Evolutionary conservation across 2,888 invertebrate species (phyloP).

Genomic region (Morinoia aosen): DNA sequence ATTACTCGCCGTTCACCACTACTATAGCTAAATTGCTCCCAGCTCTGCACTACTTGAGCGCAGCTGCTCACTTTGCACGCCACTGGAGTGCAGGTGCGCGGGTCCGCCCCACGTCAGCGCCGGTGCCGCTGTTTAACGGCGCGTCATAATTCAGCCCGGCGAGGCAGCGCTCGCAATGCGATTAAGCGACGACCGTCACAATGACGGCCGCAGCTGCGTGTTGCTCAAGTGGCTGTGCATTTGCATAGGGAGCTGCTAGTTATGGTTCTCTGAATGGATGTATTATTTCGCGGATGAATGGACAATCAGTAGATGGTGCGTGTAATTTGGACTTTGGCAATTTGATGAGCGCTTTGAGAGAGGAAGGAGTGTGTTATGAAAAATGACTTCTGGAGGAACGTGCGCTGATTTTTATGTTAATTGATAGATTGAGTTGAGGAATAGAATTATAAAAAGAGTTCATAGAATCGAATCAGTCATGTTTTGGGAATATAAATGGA

Average conservation of each 20-base stretch:
- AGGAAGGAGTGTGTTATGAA: background rate
- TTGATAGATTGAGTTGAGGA: background rate
- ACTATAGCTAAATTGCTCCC: background rate
- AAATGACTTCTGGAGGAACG: background rate
- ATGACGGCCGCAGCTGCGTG: conserved; percentile 17
- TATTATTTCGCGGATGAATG: background rate
- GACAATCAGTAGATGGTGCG: background rate
- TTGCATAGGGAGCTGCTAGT: background rate
- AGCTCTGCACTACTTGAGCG: background rate
- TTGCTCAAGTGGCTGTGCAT: background rate
- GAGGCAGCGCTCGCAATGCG: background rate
- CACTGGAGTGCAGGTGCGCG: background rate
- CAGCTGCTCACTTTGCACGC: background rate
- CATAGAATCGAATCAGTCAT: background rate
- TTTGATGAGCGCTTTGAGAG: background rate
- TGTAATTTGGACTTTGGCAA: background rate
- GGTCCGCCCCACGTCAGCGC: background rate
- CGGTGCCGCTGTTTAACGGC: background rate
- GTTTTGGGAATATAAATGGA: background rate
- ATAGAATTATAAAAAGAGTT: background rate
- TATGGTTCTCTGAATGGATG: background rate
- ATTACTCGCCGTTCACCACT: background rate
- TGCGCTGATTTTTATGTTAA: background rate
- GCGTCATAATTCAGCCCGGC: background rate
- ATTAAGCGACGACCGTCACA: background rate